Evolutionary conservation across 2,888 invertebrate genomes (phyloP), one percentile per base, ranked within the genome.

Genomic region (Caradrina clavipalpis): DNA sequence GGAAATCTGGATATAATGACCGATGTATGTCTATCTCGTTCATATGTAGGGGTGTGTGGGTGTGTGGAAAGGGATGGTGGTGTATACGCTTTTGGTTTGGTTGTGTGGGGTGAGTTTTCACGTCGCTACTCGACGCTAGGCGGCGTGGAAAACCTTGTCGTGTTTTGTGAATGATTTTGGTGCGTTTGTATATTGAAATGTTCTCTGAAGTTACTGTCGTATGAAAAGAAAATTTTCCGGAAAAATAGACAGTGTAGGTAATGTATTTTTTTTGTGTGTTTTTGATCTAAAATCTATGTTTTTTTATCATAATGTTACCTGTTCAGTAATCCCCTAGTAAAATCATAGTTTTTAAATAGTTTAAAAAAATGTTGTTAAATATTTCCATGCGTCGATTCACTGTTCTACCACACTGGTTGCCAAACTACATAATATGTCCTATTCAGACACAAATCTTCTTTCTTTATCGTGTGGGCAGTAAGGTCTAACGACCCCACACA

Each of bases 51-150:
- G 85, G 86, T 90, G 91, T 89, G 92, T 93, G 90, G 89, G 91
- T 87, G 88, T 89, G 84, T 89, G 88, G 92, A 95, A 91, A 94
- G 94, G 93, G 95, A 95, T 90, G 91, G 94, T 91, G 88, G 82
- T 77, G 77, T 64, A 83, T 80, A 76, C 69, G 83, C 76, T 80
- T 84, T 85, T 87, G 82, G 78, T 85, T 82, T 84, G 83, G 87
- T 81, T 87, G 88, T 86, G 90, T 85, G 87, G 82, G 79, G 83
- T 87, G 84, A 80, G 82, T 88, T 90, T 91, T 87, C 87, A 76
- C 81, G 81, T 78, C 86, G 93, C 96, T 95, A 96, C 94, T 95
- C 94, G 89, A 88, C 96, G 90, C 92, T 91, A 95, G 96, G 90
- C 90, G 94, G 95, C 95, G 94, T 84, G 89, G 87, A 86, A 88